Percentiles rank a stretch among this genome's conserved stretches.
phyloP scores from a whole-genome alignment of 2,888 invertebrate genomes.

The Phlogophora meticulosa region DNA sequence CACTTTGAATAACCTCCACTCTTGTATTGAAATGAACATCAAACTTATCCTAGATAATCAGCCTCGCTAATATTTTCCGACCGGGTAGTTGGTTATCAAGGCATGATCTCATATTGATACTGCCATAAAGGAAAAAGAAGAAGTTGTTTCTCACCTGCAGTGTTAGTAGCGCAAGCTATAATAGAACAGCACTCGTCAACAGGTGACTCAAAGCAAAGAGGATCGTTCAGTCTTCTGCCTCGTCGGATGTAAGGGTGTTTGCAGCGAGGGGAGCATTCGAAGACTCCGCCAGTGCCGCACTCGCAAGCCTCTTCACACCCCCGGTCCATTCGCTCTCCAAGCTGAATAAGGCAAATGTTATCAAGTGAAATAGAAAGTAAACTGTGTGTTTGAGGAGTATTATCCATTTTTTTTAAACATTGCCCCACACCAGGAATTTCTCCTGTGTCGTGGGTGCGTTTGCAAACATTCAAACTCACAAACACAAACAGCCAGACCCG shows the following conservation, averaged over 20 bases:
- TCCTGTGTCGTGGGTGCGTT: too few relatives aligned
- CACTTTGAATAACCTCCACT: too few relatives aligned
- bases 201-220: conserved; percentile 93
- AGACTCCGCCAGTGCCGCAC: conserved; percentile 92
- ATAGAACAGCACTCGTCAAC: conserved; percentile 93
- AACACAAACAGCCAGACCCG: too few relatives aligned
- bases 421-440: too few relatives aligned
- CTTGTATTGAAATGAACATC: too few relatives aligned
- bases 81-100: too few relatives aligned
- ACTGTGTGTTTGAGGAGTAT: too few relatives aligned
- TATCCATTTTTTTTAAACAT: too few relatives aligned
- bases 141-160: conserved; percentile 73
- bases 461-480: not conserved
- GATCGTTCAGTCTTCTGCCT: conserved; percentile 93
- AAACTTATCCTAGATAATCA: too few relatives aligned
- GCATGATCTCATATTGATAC: too few relatives aligned
- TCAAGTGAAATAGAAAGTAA: not conserved
- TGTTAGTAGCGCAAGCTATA: conserved; percentile 93
- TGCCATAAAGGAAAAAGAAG: not conserved
- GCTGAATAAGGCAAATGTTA: conserved; percentile 71
- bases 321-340: conserved; percentile 93
- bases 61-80: too few relatives aligned
- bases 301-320: conserved; percentile 95
- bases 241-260: conserved; percentile 93
- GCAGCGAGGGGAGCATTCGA: conserved; percentile 94